These are phyloP conservation scores for Papilio helenus DNA, from an alignment of 1,140 invertebrate species.

Conservation along the genomic window DNA sequence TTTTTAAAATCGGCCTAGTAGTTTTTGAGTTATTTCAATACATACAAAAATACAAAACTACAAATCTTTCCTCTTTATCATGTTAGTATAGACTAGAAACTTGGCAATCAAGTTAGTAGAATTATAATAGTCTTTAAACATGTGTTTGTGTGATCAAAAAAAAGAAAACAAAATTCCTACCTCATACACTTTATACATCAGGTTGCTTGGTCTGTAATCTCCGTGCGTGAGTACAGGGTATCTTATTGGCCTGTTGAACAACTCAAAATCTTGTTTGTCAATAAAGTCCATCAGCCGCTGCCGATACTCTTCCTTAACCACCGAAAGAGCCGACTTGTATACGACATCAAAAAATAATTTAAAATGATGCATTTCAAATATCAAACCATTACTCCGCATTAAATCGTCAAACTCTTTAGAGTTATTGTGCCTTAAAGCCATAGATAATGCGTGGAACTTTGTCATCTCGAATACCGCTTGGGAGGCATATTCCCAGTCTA, in stretches of 20 bases:
- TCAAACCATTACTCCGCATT: neutral
- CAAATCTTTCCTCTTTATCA: too few relatives aligned
- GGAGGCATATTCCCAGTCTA: conserved; percentile 60
- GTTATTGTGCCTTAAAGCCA: conserved; percentile 49
- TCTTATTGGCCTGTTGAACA: conserved; percentile 42
- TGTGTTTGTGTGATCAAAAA: neutral
- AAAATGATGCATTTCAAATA: neutral
- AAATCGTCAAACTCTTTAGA: conserved; percentile 51
- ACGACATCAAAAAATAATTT: neutral
- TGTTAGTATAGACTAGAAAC: too few relatives aligned
- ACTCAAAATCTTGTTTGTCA: conserved; percentile 14
- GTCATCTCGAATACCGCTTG: conserved; percentile 56
- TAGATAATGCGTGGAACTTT: conserved; percentile 64
- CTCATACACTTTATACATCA: conserved; percentile 52
- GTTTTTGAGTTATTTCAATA: too few relatives aligned
- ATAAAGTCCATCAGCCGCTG: conserved; percentile 45
- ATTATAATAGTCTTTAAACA: too few relatives aligned
- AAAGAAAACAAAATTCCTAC: conserved; percentile 45
- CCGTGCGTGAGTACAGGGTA: conserved; percentile 53
- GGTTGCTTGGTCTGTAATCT: conserved; percentile 60
- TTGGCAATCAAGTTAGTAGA: too few relatives aligned
- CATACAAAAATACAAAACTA: too few relatives aligned
- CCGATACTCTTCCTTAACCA: conserved; percentile 44
- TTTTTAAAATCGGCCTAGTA: too few relatives aligned
- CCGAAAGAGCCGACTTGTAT: conserved; percentile 31